These are phyloP conservation scores for Microctonus aethiopoides DNA, from an alignment of 2,888 invertebrate genomes.

Conservation along the genomic window DNA sequence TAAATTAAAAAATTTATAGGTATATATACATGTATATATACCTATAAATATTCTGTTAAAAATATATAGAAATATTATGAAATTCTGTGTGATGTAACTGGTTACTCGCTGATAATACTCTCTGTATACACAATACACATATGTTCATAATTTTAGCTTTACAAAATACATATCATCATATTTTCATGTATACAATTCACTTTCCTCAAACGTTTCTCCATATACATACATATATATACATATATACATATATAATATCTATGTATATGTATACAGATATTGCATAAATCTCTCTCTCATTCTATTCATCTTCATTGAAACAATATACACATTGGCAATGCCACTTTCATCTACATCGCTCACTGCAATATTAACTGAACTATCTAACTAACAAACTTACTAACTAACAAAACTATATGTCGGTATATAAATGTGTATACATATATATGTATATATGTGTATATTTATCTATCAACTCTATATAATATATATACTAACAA, in stretches of 20 bases:
- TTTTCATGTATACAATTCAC: background rate
- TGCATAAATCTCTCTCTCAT: no score
- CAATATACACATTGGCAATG: no score
- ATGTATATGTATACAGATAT: no score
- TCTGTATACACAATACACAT: background rate
- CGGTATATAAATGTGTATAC: no score
- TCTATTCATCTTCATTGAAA: no score
- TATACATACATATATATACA: no score
- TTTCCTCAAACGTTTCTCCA: background rate
- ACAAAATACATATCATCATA: constrained; percentile 1
- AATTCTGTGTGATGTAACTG: background rate
- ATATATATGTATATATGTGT: constrained; percentile 3
- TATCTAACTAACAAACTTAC: no score
- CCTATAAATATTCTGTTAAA: background rate
- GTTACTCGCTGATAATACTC: background rate
- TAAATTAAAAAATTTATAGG: no score
- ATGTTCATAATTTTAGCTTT: background rate
- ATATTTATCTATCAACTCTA: background rate
- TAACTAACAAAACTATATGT: no score
- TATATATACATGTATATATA: no score
- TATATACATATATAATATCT: no score
- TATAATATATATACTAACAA: constrained; percentile 32
- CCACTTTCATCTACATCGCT: no score
- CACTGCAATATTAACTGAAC: background rate
- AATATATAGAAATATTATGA: background rate